Evolutionary conservation across 2,888 invertebrate genomes (phyloP), one percentile per base, ranked within the genome.

Genomic region (Hirtodrosophila duncani): DNA sequence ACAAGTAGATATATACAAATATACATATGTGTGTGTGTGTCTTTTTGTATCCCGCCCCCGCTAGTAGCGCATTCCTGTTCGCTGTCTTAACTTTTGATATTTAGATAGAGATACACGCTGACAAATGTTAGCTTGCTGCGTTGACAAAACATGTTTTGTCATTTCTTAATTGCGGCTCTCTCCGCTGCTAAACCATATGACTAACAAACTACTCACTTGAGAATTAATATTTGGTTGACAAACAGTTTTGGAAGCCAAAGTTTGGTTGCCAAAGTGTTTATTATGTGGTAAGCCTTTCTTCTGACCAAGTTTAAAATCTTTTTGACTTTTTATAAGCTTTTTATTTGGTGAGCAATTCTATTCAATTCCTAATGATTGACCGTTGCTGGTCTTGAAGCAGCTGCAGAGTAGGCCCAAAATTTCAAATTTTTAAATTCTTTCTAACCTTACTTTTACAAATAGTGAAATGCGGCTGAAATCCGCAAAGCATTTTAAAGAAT

Each of bases 61-160:
- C 52, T 36, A 10, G 14, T 21, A 6, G 18, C 20, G 9, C 17
- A n/a, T 3, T 9, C 9, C 9, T 18, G 20, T 11, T 27, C 39
- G 23, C 46, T 20, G 14, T 21, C 23, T 31, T 39, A 31, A 16
- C 58, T 27, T 42, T 57, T 58, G 49, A 38, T 58, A 57, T 49
- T 57, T 57, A 33, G 45, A 39, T 21, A 24, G n/a, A 50, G 33
- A 44, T 17, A 27, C 17, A 26, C 30, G 13, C 7, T 23, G 8
- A 24, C 14, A 16, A n/a, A 37, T 21, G 33, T 34, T 20, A 50
- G 39, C 23, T 34, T 3, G 30, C 20, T 23, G 27, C 39, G 38
- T 39, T 36, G 20, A 21, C 27, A 20, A 56, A 74, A 63, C 70
- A 34, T 55, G 75, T 79, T 71, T 67, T 51, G 29, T 21, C 31